Conservation (phyloP, 2,113 vertebrate genomes). For the Pseudonaja textilis region DNA sequence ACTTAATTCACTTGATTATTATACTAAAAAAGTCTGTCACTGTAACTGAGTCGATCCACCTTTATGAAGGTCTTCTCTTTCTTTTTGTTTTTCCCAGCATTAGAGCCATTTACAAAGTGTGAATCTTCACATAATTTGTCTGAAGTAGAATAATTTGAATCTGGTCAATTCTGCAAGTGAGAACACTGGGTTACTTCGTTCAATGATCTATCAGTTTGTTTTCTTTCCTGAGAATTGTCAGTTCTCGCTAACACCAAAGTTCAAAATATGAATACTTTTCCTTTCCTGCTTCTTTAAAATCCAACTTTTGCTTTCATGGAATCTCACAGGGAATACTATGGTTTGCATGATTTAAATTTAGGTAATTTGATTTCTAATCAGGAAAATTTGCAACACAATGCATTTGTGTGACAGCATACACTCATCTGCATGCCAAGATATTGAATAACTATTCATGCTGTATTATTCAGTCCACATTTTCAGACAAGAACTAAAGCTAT, state of each 20-base stretch:
- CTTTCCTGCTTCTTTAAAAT: background rate
- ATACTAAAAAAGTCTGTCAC: slow-evolving; percentile 30
- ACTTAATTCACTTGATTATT: background rate
- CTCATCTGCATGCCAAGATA: background rate
- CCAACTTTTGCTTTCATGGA: background rate
- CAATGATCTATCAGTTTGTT: background rate
- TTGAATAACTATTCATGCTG: background rate
- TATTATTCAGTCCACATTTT: background rate
- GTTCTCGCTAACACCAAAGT: background rate
- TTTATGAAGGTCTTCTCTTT: background rate
- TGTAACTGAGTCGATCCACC: background rate
- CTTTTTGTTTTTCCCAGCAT: background rate
- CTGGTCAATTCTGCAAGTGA: background rate
- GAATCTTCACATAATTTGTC: background rate
- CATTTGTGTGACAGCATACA: background rate
- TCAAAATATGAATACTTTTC: background rate
- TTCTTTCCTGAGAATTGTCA: background rate
- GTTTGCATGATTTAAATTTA: background rate
- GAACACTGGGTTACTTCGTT: background rate
- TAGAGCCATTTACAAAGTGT: background rate
- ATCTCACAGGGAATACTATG: background rate
- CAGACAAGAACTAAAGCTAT: background rate
- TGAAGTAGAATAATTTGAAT: background rate
- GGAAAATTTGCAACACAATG: background rate
- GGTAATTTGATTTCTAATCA: background rate